Conservation (phyloP, 2,113 vertebrate species). For the Salvelinus fontinalis region DNA sequence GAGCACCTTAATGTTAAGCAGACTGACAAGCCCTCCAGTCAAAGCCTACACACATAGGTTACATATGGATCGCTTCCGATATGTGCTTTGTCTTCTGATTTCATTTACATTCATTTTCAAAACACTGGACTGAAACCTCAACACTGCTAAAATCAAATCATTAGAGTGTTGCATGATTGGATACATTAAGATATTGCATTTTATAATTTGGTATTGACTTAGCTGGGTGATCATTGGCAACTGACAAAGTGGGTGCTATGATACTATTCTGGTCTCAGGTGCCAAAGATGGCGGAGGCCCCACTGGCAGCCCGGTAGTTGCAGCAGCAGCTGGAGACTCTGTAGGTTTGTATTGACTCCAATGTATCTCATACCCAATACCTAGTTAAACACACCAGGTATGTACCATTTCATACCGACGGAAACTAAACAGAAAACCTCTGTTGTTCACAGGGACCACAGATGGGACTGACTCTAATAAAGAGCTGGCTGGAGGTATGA, state of each 20-base stretch:
- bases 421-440: neutral
- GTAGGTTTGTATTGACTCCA: neutral
- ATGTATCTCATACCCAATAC: neutral
- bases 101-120: too few species aligned
- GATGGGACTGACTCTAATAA: neutral
- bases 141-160: too few species aligned
- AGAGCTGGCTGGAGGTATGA: neutral
- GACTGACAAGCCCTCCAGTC: neutral
- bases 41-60: neutral
- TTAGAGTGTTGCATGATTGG: too few species aligned
- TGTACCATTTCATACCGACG: neutral
- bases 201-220: too few species aligned
- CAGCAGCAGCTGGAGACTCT: neutral
- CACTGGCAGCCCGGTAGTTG: neutral
- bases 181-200: too few species aligned
- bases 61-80: too few species aligned
- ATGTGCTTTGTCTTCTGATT: too few species aligned
- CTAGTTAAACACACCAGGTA: neutral
- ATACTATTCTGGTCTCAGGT: neutral
- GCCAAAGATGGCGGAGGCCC: neutral
- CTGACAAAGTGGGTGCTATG: too few species aligned
- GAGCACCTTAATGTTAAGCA: neutral
- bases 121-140: too few species aligned
- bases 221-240: too few species aligned
- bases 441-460: neutral